Evolutionary conservation across 2,797 vertebrate species (phyloP), one percentile per base, ranked within the genome.

Genomic region (Perdix hodgsoniae): DNA sequence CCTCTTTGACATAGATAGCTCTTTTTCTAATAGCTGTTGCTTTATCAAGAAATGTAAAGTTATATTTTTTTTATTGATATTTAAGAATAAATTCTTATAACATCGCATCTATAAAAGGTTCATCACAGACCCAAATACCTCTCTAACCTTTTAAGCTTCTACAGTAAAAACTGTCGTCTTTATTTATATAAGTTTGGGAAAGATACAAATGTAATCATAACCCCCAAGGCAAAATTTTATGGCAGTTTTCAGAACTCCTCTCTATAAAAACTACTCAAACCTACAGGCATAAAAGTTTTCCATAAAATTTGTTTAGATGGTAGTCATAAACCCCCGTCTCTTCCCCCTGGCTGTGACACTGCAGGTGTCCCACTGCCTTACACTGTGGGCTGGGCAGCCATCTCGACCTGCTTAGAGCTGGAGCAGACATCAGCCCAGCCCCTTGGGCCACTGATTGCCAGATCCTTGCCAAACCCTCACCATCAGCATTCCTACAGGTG

Each of bases 161-260:
- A 96, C 97, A 98, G 97, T 98, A 98, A 98, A 98, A 98, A 90
- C 97, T 98, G 98, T 98, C 98, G 83, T 97, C 96, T 98, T 98
- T 98, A 98, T 98, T 98, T 98, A 98, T 98, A 83, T 93, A 97
- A 98, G 97, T 97, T 98, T 97, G 95, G 96, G 96, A 94, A 96
- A 97, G 96, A 98, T 98, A 98, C 98, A 98, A 98, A 98, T 97
- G 97, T 96, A 97, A 98, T 98, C 98, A 97, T 97, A 98, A 97
- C 96, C 94, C 96, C 96, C 90, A 97, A 98, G 97, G 97, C 96
- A 97, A 97, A 97, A 97, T 97, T 98, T 98, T 98, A 98, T 97
- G 94, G 88, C 96, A 97, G 93, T 98, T 98, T 97, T 98, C 96
- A 96, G 94, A 97, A 97, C 97, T 98, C 97, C 89, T 97, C 96